Percentiles rank a stretch among this genome's conserved stretches.
Conservation (phyloP, 2,888 invertebrate genomes). For the Nipponacmea schrenckii region DNA sequence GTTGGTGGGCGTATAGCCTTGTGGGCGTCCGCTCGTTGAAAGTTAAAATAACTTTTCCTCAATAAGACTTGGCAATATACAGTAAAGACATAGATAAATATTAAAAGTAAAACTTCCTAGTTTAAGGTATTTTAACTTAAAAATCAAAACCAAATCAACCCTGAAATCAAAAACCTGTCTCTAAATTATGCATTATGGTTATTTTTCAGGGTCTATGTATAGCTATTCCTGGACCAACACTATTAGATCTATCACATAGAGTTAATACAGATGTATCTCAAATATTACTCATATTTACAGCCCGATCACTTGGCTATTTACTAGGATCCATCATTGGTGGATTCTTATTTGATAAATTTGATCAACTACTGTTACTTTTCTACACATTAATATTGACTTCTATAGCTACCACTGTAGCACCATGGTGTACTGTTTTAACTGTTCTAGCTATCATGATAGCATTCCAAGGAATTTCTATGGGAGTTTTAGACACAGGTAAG, state of each 20-base stretch:
- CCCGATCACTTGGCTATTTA: slow-evolving; percentile 68
- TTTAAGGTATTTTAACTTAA: too few species aligned
- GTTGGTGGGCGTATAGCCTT: too few species aligned
- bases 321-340: slow-evolving; percentile 67
- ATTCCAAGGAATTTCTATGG: slow-evolving; percentile 67
- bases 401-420: slow-evolving; percentile 65
- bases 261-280: slow-evolving; percentile 57
- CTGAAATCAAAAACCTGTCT: too few species aligned
- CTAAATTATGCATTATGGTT: too few species aligned
- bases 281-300: slow-evolving; percentile 66
- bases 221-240: slow-evolving; percentile 68
- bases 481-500: slow-evolving; percentile 64
- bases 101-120: too few species aligned
- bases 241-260: slow-evolving; percentile 64
- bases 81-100: too few species aligned
- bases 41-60: too few species aligned
- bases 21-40: too few species aligned
- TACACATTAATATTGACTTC: slow-evolving; percentile 65
- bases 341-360: slow-evolving; percentile 61
- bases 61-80: too few species aligned
- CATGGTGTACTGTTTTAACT: slow-evolving; percentile 65
- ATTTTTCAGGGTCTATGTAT: slow-evolving; percentile 66
- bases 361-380: slow-evolving; percentile 66
- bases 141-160: not conserved
- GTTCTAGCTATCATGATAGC: slow-evolving; percentile 62